These are phyloP conservation scores for Hucho hucho DNA, from an alignment of 2,113 vertebrate species.

Conservation along the genomic window DNA sequence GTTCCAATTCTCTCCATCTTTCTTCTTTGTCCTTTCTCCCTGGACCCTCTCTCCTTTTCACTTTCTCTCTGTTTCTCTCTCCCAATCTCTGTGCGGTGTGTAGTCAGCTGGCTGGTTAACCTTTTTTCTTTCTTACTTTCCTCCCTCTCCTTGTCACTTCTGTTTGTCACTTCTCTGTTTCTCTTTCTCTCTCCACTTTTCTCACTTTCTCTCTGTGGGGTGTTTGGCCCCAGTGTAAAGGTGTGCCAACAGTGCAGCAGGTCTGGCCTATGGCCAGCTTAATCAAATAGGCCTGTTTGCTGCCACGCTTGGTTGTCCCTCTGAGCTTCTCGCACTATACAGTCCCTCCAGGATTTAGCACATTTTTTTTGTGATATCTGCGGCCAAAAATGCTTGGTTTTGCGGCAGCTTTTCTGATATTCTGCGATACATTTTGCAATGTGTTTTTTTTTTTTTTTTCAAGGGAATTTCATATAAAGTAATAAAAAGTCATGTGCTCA, in stretches of 20 bases:
- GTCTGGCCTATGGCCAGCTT: slow-evolving; percentile 1
- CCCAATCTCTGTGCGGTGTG: neutral
- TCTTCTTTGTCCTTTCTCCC: neutral
- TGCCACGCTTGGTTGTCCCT: neutral
- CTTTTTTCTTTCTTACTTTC: neutral
- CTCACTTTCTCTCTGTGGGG: neutral
- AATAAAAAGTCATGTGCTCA: too few relatives aligned
- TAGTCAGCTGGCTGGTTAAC: too few relatives aligned
- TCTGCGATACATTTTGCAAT: too few relatives aligned
- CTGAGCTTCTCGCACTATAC: too few relatives aligned
- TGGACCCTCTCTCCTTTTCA: neutral
- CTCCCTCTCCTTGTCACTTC: neutral
- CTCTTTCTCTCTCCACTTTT: neutral
- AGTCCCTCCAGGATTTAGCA: too few relatives aligned
- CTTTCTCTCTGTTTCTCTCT: neutral
- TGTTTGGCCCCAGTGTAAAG: neutral
- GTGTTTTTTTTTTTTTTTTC: too few relatives aligned
- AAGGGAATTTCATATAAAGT: too few relatives aligned
- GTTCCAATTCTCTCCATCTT: neutral
- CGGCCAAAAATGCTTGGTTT: too few relatives aligned
- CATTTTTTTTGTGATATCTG: too few relatives aligned
- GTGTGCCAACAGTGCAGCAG: neutral
- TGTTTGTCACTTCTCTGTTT: neutral
- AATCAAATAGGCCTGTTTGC: neutral
- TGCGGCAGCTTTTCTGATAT: too few relatives aligned